Evolutionary conservation across 2,888 invertebrate genomes (phyloP), one percentile per base, ranked within the genome.

Genomic region (Papilio elwesi): DNA sequence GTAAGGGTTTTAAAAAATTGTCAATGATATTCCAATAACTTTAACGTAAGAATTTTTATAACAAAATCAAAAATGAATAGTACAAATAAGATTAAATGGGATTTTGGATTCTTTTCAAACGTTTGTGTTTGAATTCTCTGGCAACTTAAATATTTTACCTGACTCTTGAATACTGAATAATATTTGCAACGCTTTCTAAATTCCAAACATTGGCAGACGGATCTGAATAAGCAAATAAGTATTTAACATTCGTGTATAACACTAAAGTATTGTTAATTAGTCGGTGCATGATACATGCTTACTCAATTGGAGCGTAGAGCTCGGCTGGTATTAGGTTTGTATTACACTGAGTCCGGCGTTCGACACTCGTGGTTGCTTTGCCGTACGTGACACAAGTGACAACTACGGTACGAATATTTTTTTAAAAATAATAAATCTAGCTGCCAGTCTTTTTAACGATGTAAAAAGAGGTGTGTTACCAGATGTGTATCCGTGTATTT

Each of bases 201-300:
- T 80, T 77, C 78, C 75, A 64, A 52, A 75, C 62, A 73, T 73
- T 70, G 70, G 16, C 66, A 71, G 71, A 69, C 68, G 43, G 73
- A 78, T 79, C 69, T 67, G 65, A 75, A 67, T 69, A 75, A 72
- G 62, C 71, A 74, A 74, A 74, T 71, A 51, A 71, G 65, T 71
- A 70, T 62, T 72, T 26, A 70, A 70, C 77, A 72, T 71, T 75
- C 73, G 70, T 51, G 55, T 70, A 69, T 64, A 67, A 57, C 52
- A 75, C 71, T 74, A 73, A 75, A 76, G 71, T 76, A 68, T 82
- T 81, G 79, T 81, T 81, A 82, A 86, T 84, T 82, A 78, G 78
- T 80, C 83, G 80, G 86, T 81, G 89, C 91, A 89, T 90, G 89
- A 89, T 90, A 91, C 92, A 89, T 89, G 89, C 92, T 88, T 87